These are phyloP conservation scores for Danio tinwini DNA, from an alignment of 2,797 vertebrate species.

Conservation along the genomic window DNA sequence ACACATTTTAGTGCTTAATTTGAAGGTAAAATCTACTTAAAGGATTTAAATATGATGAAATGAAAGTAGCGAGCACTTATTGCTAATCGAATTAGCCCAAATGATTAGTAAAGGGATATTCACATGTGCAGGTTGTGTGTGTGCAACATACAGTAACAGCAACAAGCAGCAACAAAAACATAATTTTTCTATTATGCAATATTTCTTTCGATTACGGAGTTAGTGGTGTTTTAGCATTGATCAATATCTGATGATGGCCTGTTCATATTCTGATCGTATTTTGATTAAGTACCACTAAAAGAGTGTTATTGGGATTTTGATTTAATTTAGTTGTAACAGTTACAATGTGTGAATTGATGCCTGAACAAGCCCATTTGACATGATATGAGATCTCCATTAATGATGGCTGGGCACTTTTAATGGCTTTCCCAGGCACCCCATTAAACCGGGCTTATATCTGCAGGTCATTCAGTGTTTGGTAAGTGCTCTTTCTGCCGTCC, in stretches of 20 bases:
- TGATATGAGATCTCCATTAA: constrained; percentile 68
- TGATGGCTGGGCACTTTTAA: constrained; percentile 68
- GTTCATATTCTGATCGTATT: constrained; percentile 5
- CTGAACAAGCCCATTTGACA: constrained; percentile 65
- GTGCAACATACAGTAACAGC: too few relatives aligned
- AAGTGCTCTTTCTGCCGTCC: constrained; percentile 62
- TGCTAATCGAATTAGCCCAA: background rate
- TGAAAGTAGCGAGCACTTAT: background rate
- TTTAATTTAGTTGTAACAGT: constrained; percentile 44
- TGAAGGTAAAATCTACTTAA: background rate
- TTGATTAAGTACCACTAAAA: constrained; percentile 24
- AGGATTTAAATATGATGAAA: background rate
- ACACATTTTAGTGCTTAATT: background rate
- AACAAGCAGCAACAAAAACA: background rate
- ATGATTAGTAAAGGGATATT: background rate
- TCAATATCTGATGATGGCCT: constrained; percentile 8
- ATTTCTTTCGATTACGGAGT: background rate
- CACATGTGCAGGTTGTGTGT: too few relatives aligned
- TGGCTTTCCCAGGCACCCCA: constrained; percentile 63
- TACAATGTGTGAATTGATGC: constrained; percentile 62
- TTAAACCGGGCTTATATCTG: constrained; percentile 67
- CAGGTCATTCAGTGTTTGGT: constrained; percentile 70
- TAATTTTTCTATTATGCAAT: background rate
- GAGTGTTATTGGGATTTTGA: constrained; percentile 47
- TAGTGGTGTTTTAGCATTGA: background rate